A percentile compares a stretch with the other conserved stretches of the same genome.
Evolutionary conservation across 2,797 vertebrate genomes (phyloP).

Genomic region (Cossypha heuglini): DNA sequence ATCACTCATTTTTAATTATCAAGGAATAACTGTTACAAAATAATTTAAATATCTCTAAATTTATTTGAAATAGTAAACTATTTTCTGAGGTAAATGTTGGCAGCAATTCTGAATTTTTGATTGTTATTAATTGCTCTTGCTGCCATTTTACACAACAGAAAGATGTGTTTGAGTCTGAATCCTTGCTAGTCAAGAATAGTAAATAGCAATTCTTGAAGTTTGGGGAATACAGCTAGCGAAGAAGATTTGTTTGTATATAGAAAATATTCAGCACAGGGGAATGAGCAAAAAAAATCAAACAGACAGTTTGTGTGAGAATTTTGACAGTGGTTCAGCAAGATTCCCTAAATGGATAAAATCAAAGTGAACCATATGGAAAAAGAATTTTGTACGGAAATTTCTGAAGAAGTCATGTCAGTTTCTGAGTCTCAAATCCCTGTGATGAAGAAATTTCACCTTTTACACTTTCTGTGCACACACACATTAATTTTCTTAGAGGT

Average conservation of each 20-base stretch:
- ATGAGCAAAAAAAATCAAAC: background rate
- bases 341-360: background rate
- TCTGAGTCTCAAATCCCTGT: background rate
- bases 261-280: background rate
- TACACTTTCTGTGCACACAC: background rate
- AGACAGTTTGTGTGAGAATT: background rate
- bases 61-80: background rate
- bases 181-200: conserved; percentile 5
- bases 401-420: background rate
- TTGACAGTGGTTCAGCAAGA: background rate
- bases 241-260: background rate
- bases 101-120: background rate
- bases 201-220: background rate
- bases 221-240: background rate
- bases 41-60: background rate
- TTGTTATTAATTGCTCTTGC: conserved; percentile 6
- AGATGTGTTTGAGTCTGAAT: background rate
- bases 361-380: background rate
- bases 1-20: background rate
- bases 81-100: background rate
- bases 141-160: background rate
- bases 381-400: background rate
- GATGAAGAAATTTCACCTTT: background rate
- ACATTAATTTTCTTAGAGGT: background rate
- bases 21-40: background rate